Conservation (phyloP, 37 sponge, comb jelly and placozoan genomes). For the Diacarnus erythraeanus region DNA sequence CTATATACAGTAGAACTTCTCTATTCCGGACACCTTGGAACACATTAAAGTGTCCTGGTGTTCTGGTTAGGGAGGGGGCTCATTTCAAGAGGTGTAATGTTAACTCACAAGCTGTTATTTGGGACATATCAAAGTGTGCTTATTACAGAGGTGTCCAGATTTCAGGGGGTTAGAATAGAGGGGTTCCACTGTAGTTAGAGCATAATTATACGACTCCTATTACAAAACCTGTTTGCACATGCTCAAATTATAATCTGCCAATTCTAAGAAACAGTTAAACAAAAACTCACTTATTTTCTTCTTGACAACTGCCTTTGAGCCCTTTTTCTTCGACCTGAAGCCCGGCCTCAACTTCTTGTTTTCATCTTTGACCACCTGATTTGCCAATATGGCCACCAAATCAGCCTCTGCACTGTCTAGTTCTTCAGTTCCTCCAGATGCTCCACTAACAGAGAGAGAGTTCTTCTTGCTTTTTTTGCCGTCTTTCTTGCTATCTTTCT, state of each 20-base stretch:
- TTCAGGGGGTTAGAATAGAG: not conserved
- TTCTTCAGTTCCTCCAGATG: slow-evolving; percentile 10
- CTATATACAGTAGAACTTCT: too few species aligned
- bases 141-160: too few species aligned
- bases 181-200: not conserved
- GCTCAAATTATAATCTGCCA: not conserved
- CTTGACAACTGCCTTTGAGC: slow-evolving; percentile 7
- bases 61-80: too few species aligned
- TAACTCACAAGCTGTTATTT: too few species aligned
- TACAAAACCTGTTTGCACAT: too few species aligned
- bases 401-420: slow-evolving; percentile 39
- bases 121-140: too few species aligned
- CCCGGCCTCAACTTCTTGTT: slow-evolving; percentile 39
- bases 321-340: slow-evolving; percentile 19
- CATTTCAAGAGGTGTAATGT: too few species aligned
- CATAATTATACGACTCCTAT: too few species aligned
- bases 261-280: not conserved
- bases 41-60: too few species aligned
- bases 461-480: slow-evolving; percentile 10
- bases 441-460: not conserved
- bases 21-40: too few species aligned
- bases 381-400: slow-evolving; percentile 47
- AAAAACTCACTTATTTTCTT: slow-evolving; percentile 50
- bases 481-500: slow-evolving; percentile 24
- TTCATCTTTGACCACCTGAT: slow-evolving; percentile 56